These are phyloP conservation scores for Pteromalus puparum DNA, from an alignment of 1,140 invertebrate genomes.

Conservation along the genomic window DNA sequence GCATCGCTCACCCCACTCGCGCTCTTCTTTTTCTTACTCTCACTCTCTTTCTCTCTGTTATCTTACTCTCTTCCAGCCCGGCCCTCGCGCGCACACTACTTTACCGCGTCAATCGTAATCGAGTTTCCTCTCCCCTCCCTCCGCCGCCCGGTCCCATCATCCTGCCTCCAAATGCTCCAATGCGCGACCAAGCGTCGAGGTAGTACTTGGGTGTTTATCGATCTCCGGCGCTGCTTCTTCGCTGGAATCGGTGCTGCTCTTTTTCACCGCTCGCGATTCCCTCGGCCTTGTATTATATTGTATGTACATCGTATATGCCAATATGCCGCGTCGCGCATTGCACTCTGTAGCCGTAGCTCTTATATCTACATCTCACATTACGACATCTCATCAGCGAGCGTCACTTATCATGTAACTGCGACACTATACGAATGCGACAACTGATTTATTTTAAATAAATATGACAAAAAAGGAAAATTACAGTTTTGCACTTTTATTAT, in stretches of 20 bases:
- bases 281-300: neutral
- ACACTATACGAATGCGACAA: slow-evolving; percentile 45
- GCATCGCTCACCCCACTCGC: too few species aligned
- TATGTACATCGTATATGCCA: neutral
- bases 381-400: slow-evolving; percentile 49
- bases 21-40: neutral
- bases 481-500: neutral
- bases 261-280: slow-evolving; percentile 24
- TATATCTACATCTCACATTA: too few species aligned
- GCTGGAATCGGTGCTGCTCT: slow-evolving; percentile 35
- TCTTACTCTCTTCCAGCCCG: slow-evolving; percentile 26
- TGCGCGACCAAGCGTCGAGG: slow-evolving; percentile 24
- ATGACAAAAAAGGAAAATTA: neutral
- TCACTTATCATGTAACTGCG: slow-evolving; percentile 51
- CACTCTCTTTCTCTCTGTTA: neutral
- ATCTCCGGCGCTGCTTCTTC: neutral
- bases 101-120: neutral
- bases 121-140: too few species aligned
- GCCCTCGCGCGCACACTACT: neutral
- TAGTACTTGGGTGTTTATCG: slow-evolving; percentile 42
- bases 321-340: too few species aligned
- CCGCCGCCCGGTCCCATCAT: too few species aligned
- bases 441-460: slow-evolving; percentile 55
- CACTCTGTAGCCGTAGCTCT: too few species aligned
- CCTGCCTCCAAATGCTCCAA: too few species aligned